Percentiles rank a stretch among this genome's conserved stretches.
Evolutionary conservation across 2,113 vertebrate species (phyloP).

Genomic region (Macrotus californicus): DNA sequence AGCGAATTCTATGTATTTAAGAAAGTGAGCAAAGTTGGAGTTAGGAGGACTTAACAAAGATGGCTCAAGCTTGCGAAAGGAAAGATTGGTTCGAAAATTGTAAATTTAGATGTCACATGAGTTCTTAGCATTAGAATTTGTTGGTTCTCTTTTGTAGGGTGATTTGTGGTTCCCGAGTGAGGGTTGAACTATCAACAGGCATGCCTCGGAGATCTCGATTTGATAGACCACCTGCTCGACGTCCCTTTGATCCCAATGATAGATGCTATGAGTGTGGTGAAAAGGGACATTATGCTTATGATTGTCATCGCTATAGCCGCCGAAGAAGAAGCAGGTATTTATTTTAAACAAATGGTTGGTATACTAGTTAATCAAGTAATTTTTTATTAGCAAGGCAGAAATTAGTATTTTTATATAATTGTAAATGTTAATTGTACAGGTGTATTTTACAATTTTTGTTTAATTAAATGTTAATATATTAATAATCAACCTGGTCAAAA

Average conservation of each 20-base stretch:
- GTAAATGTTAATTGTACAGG: constrained; percentile 77
- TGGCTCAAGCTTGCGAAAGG: not conserved
- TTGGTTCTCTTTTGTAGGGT: constrained; percentile 74
- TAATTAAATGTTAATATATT: constrained; percentile 85
- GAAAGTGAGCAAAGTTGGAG: not conserved
- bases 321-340: constrained; percentile 87
- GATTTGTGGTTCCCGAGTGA: constrained; percentile 85
- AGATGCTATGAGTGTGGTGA: constrained; percentile 91
- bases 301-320: constrained; percentile 89
- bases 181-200: constrained; percentile 89
- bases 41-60: not conserved
- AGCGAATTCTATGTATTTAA: not conserved
- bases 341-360: constrained; percentile 53
- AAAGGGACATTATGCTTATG: constrained; percentile 92
- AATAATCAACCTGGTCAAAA: constrained; percentile 94
- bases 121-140: not conserved
- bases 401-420: constrained; percentile 70
- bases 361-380: constrained; percentile 68
- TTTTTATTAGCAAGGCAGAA: constrained; percentile 75
- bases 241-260: constrained; percentile 90
- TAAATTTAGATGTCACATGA: accelerated
- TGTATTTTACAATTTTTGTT: constrained; percentile 79
- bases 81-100: not conserved
- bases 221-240: constrained; percentile 85
- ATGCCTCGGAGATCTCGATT: constrained; percentile 88